phyloP scores from a whole-genome alignment of 2,888 invertebrate species.

The Leucophenga montana region DNA sequence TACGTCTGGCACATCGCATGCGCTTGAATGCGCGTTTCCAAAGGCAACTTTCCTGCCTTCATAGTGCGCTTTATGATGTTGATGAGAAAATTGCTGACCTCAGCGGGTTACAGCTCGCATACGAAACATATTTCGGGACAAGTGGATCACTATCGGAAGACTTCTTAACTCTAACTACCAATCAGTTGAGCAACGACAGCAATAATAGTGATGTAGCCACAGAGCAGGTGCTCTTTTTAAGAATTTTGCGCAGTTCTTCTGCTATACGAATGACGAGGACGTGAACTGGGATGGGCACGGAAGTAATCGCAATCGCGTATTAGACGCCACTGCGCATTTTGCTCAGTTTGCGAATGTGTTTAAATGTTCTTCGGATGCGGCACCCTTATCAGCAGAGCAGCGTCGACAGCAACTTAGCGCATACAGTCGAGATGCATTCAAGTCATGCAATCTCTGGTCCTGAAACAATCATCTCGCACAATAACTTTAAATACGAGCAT shows the following conservation, averaged over 20 bases:
- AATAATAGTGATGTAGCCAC: not conserved
- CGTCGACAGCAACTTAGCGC: not conserved
- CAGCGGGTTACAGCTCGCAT: slow-evolving; percentile 47
- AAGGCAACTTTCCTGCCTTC: slow-evolving; percentile 37
- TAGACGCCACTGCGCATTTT: slow-evolving; percentile 46
- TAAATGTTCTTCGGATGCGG: slow-evolving; percentile 28
- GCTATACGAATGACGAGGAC: slow-evolving; percentile 33
- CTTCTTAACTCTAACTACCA: too few relatives aligned
- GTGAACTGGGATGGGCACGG: slow-evolving; percentile 41
- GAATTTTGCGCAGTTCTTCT: slow-evolving; percentile 52
- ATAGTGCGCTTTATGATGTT: slow-evolving; percentile 18
- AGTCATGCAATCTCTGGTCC: too few relatives aligned
- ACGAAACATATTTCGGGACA: slow-evolving; percentile 41
- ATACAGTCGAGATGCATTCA: too few relatives aligned
- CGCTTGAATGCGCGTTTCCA: slow-evolving; percentile 31
- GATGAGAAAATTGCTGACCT: slow-evolving; percentile 51
- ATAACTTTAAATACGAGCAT: too few relatives aligned
- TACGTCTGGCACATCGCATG: slow-evolving; percentile 25
- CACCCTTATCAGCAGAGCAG: not conserved
- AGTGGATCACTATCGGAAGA: too few relatives aligned
- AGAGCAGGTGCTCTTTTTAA: slow-evolving; percentile 40
- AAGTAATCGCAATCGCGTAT: slow-evolving; percentile 44
- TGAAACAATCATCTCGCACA: too few relatives aligned
- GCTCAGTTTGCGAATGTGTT: slow-evolving; percentile 40
- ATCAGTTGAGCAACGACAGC: too few relatives aligned